Base-by-base conservation (phyloP, 1,140 invertebrate genomes). In the Triops cancriformis region DNA sequence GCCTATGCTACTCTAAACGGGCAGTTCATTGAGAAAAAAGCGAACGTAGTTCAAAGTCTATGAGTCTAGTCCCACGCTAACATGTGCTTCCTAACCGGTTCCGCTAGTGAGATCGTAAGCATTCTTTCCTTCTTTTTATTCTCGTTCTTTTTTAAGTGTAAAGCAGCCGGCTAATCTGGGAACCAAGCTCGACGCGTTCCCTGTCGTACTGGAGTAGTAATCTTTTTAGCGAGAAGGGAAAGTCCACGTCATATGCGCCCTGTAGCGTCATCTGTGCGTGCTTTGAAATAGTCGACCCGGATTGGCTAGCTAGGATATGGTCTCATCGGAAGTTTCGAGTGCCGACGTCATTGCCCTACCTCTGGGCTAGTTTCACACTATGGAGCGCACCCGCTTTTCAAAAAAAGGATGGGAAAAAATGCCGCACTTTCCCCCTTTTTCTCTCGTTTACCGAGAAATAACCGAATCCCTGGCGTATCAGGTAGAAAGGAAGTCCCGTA, bases 391-490 rank as follows among this genome's bases (percentile, higher is more conserved):
- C 51, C 51, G 51, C 51, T 64, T 64, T 64, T 64, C 51, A 14
- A 18, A 23, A 14, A 64, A 64, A 64, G 51, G 51, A 64, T 64
- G 51, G 14, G 51, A 64, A 64, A 64, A 1, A 37, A 37, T 37
- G 51, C 51, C 51, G 51, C 51, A 64, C n/a, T 64, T 64, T 64
- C 51, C 51, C 9, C 51, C 51, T 64, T 64, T 64, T 64, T 64
- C 51, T 64, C 3, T 64, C n/a, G 51, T 23, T 64, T 64, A 6
- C 23, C 14, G 51, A 23, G 23, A 64, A 64, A 64, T 18, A 64
- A 64, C n/a, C n/a, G 51, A 10, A 23, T 23, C 9, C 14, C 23
- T n/a, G 31, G 2, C 31, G 31, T 37, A 37, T 37, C 14, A 64
- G 51, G 51, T 64, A 64, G 23, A 64, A 64, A 64, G 51, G 51